phyloP scores from a whole-genome alignment of 2,888 invertebrate genomes.

The Pimpla rufipes region DNA sequence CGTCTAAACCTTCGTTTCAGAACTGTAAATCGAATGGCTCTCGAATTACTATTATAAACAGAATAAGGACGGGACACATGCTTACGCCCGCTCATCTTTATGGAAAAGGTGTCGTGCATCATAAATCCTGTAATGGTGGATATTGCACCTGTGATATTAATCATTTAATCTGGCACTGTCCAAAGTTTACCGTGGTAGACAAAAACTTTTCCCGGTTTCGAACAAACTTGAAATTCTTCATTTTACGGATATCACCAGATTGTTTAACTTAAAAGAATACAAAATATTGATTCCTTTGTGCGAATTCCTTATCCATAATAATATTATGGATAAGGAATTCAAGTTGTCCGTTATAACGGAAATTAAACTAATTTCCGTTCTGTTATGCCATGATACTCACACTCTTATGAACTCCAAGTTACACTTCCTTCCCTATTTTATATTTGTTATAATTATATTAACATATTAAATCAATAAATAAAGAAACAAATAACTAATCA shows the following conservation, averaged over 20 bases:
- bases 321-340: too few species aligned
- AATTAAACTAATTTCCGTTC: too few species aligned
- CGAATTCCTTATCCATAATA: slow-evolving; percentile 29
- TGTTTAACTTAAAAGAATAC: too few species aligned
- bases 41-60: slow-evolving; percentile 22
- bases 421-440: neutral
- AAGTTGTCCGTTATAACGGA: too few species aligned
- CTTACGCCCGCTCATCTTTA: slow-evolving; percentile 9
- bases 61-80: slow-evolving; percentile 20
- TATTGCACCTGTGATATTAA: slow-evolving; percentile 13
- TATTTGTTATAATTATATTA: too few species aligned
- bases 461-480: too few species aligned
- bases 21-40: neutral
- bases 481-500: too few species aligned
- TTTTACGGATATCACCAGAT: slow-evolving; percentile 7
- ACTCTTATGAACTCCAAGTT: too few species aligned
- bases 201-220: neutral
- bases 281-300: neutral
- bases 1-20: slow-evolving; percentile 9
- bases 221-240: neutral
- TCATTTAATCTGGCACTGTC: slow-evolving; percentile 24
- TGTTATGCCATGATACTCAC: too few species aligned
- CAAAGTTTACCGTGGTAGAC: neutral
- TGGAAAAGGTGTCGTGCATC: slow-evolving; percentile 3
- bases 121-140: slow-evolving; percentile 16